A percentile compares a stretch with the other conserved stretches of the same genome.
Evolutionary conservation across 1,140 invertebrate genomes (phyloP).

Genomic region (Campodea augens): DNA sequence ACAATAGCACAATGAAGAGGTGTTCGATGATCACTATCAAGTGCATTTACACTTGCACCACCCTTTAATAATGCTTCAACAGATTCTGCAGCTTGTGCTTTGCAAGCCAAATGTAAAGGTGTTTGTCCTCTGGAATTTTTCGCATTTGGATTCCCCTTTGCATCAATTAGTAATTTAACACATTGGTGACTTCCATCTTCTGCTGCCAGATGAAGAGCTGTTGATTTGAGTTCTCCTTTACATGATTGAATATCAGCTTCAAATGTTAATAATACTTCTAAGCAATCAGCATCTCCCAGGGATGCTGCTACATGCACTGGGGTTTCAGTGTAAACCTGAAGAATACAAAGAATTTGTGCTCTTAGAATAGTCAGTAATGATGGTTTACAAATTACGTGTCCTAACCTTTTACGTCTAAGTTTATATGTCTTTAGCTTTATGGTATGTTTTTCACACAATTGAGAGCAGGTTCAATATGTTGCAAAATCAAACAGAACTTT

Average conservation of each 20-base stretch:
- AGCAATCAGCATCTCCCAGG: conserved; percentile 41
- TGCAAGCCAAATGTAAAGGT: conserved; percentile 23
- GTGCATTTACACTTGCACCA: conserved; percentile 12
- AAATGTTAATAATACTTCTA: conserved; percentile 42
- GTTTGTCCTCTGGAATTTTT: conserved; percentile 18
- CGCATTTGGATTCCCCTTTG: conserved; percentile 21
- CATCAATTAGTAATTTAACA: conserved; percentile 23
- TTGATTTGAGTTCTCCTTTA: conserved; percentile 35
- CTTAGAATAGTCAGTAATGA: neutral
- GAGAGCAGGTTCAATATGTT: no score
- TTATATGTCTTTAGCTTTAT: neutral
- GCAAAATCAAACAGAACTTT: no score
- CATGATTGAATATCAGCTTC: conserved; percentile 57
- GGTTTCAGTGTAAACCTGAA: conserved; percentile 54
- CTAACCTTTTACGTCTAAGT: neutral
- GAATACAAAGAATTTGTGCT: conserved; percentile 1
- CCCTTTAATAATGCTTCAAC: conserved; percentile 14
- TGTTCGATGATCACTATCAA: conserved; percentile 14
- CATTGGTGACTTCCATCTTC: conserved; percentile 26
- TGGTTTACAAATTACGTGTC: neutral
- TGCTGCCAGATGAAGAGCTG: conserved; percentile 30
- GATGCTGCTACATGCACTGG: conserved; percentile 61
- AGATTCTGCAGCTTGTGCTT: conserved; percentile 42
- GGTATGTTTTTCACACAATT: no score
- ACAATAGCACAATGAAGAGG: conserved; percentile 17